A percentile compares a stretch with the other conserved stretches of the same genome.
Conservation (phyloP, 2,888 invertebrate genomes). For the Anthophora plumipes region DNA sequence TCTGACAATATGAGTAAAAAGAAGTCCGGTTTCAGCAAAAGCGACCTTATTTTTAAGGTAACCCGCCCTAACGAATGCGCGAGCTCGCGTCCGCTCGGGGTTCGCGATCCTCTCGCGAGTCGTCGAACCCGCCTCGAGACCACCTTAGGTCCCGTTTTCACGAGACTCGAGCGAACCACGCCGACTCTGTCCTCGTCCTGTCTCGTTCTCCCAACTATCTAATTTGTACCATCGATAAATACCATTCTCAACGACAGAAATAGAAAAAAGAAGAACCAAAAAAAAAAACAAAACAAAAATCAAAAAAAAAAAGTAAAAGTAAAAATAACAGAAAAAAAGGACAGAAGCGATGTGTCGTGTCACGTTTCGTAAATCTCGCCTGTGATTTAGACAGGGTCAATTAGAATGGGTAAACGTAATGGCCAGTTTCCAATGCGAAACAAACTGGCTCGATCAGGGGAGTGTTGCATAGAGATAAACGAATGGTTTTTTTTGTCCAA, state of each 20-base stretch:
- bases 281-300: too few species aligned
- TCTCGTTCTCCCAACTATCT: constrained; percentile 2
- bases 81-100: constrained; percentile 80
- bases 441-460: too few species aligned
- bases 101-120: constrained; percentile 57
- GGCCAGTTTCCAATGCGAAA: too few species aligned
- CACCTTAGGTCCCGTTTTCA: constrained; percentile 68
- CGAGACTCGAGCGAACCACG: constrained; percentile 74
- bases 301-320: too few species aligned
- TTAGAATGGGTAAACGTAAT: too few species aligned
- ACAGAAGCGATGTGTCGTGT: too few species aligned
- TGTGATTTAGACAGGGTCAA: too few species aligned
- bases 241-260: not conserved
- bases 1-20: constrained; percentile 94
- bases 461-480: not conserved
- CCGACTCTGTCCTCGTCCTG: constrained; percentile 33
- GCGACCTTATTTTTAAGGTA: constrained; percentile 99
- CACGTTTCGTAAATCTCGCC: too few species aligned
- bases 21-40: constrained; percentile 97
- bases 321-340: too few species aligned
- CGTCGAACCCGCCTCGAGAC: constrained; percentile 64
- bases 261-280: too few species aligned
- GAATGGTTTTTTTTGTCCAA: too few species aligned
- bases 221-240: too few species aligned
- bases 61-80: constrained; percentile 87